These are phyloP conservation scores for Phragmatobia fuliginosa DNA, from an alignment of 2,888 invertebrate species.

Conservation along the genomic window DNA sequence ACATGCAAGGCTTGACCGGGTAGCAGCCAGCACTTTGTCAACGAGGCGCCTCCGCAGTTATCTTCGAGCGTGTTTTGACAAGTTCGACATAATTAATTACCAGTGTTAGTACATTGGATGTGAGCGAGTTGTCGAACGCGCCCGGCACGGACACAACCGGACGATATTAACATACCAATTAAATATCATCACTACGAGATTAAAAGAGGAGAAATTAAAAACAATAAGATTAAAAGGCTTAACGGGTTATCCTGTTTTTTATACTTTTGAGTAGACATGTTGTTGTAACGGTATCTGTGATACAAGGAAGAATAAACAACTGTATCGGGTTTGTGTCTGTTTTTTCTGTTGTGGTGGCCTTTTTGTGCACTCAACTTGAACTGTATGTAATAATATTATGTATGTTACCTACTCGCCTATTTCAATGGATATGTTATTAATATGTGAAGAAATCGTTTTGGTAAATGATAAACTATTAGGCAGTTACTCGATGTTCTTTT, in stretches of 20 bases:
- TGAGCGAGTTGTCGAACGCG: constrained; percentile 1
- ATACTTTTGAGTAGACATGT: neutral
- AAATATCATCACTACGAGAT: constrained; percentile 9
- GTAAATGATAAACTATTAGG: neutral
- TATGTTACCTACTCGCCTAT: neutral
- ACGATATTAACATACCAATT: constrained; percentile 24
- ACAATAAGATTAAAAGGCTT: neutral
- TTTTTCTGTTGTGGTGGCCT: neutral
- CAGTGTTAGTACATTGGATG: constrained; percentile 10
- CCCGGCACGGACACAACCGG: constrained; percentile 13
- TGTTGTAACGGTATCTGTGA: constrained; percentile 6
- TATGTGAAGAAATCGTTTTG: neutral
- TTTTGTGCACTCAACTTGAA: neutral
- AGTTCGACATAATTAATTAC: constrained; percentile 16
- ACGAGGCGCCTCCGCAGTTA: neutral
- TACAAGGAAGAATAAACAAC: neutral
- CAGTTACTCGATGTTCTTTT: neutral
- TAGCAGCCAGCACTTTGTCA: neutral
- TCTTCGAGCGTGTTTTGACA: constrained; percentile 17
- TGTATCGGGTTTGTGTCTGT: neutral
- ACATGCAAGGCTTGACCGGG: neutral
- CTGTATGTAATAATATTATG: neutral
- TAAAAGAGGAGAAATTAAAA: constrained; percentile 16
- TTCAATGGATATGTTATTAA: neutral
- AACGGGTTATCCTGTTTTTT: constrained; percentile 3